Base-by-base conservation (phyloP, 2,797 vertebrate species). In the Morus bassanus region DNA sequence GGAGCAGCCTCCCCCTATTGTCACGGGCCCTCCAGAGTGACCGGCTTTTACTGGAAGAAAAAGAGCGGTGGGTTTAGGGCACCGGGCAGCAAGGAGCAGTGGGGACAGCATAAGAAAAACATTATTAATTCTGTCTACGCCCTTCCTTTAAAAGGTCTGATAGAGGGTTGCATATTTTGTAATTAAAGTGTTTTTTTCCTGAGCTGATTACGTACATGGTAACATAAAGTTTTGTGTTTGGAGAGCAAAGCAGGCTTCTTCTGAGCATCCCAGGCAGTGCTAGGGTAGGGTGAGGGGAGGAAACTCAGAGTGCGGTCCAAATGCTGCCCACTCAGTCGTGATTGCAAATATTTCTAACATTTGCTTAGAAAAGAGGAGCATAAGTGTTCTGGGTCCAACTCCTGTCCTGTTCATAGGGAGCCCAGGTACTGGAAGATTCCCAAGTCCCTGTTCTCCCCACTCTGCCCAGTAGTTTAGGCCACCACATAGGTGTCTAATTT, bases 21-120 rank as follows among this genome's bases (percentile, higher is more conserved):
- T 84, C 67, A 28, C 0, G 0, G 35, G 25, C 59, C 25, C 19
- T 80, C 35, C 39, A 67, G 35, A 84, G 61, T 1, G 2, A 25
- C 31, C 3, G 9, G 23, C 74, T 91, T 85, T 85, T 81, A 17
- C 70, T 78, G 57, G 51, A 86, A 37, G 41, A 92, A 30, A 39
- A 70, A 54, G 61, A 86, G 35, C 19, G 1, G 28, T 92, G 51
- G 59, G 61, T 77, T 89, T 81, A 72, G 69, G 57, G 41, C 67
- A 56, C 46, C 6, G 4, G 63, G 64, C 54, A 88, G 59, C 39
- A 57, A 73, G 67, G 25, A 92, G 16, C 25, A 51, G 15, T 39
- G 60, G 18, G 28, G 33, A 54, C 60, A 78, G 54, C 50, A 13
- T 45, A 60, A 57, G 72, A 25, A 75, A 73, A 92, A 13, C 18